These are phyloP conservation scores for Seira musarum DNA, from an alignment of 2,888 invertebrate species.

Conservation along the genomic window DNA sequence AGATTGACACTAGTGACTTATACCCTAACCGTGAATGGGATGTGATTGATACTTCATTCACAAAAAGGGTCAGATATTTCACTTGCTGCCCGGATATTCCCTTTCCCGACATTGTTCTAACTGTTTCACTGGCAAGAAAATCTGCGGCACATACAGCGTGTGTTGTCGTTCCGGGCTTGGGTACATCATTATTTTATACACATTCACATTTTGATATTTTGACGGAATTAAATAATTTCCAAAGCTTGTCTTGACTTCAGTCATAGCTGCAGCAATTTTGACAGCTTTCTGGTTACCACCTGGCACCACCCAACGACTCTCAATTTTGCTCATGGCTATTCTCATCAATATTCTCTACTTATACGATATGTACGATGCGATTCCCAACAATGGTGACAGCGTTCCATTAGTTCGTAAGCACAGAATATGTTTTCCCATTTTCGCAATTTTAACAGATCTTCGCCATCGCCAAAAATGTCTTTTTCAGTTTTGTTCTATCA, in stretches of 20 bases:
- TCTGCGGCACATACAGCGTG: conserved; percentile 65
- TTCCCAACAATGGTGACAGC: conserved; percentile 68
- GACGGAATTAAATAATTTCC: too few relatives aligned
- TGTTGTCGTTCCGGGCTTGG: conserved; percentile 68
- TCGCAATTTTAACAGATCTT: background rate
- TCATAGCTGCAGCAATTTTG: conserved; percentile 65
- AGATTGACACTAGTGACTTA: conserved; percentile 63
- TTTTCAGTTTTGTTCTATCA: conserved; percentile 67
- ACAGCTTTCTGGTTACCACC: conserved; percentile 69
- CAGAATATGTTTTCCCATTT: too few relatives aligned
- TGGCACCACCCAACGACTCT: conserved; percentile 65
- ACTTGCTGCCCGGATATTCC: conserved; percentile 59
- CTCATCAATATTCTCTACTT: conserved; percentile 67
- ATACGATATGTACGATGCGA: conserved; percentile 64
- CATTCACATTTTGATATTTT: too few relatives aligned
- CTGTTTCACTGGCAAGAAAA: conserved; percentile 11
- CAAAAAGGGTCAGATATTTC: conserved; percentile 41
- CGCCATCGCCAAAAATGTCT: background rate
- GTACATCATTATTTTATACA: too few relatives aligned
- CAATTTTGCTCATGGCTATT: conserved; percentile 62
- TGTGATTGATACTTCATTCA: conserved; percentile 49
- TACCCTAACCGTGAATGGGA: conserved; percentile 66
- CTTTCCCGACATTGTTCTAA: conserved; percentile 59
- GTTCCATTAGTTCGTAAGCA: conserved; percentile 69
- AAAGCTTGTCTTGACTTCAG: too few relatives aligned